phyloP scores from a whole-genome alignment of 2,888 invertebrate species.

The Xestia rhomboidea region DNA sequence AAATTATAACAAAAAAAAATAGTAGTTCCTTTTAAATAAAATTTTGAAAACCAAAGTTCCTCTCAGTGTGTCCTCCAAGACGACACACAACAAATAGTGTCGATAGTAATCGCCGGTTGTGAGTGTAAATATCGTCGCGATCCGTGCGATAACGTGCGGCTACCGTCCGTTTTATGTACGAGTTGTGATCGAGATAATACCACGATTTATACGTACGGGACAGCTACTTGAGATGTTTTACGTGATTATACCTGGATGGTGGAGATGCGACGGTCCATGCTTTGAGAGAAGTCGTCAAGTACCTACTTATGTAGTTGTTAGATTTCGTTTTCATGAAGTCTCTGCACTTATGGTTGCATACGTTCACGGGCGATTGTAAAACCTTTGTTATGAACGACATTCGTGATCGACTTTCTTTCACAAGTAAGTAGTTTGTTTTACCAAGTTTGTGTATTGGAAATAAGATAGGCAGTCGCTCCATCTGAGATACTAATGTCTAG shows the following conservation, averaged over 20 bases:
- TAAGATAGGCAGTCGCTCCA: neutral
- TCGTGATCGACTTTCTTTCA: neutral
- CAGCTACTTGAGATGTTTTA: slow-evolving; percentile 83
- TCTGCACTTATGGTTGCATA: neutral
- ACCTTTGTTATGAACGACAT: neutral
- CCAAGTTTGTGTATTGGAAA: neutral
- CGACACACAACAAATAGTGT: slow-evolving; percentile 82
- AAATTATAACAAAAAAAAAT: neutral
- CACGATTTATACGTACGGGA: slow-evolving; percentile 82
- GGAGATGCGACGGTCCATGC: slow-evolving; percentile 44
- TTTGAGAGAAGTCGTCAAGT: neutral
- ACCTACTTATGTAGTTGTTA: neutral
- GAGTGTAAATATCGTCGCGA: slow-evolving; percentile 76
- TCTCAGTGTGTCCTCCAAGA: slow-evolving; percentile 71
- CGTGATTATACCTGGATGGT: slow-evolving; percentile 53
- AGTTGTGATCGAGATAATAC: slow-evolving; percentile 83
- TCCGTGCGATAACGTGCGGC: slow-evolving; percentile 78
- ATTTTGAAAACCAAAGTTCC: neutral
- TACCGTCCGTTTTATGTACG: slow-evolving; percentile 82
- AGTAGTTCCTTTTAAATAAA: neutral
- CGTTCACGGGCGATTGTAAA: neutral
- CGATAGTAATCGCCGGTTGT: slow-evolving; percentile 84
- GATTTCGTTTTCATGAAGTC: neutral
- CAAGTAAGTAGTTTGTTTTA: neutral
- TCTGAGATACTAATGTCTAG: neutral